phyloP scores from a whole-genome alignment of 2,888 invertebrate species.

The Folsomia candida region DNA sequence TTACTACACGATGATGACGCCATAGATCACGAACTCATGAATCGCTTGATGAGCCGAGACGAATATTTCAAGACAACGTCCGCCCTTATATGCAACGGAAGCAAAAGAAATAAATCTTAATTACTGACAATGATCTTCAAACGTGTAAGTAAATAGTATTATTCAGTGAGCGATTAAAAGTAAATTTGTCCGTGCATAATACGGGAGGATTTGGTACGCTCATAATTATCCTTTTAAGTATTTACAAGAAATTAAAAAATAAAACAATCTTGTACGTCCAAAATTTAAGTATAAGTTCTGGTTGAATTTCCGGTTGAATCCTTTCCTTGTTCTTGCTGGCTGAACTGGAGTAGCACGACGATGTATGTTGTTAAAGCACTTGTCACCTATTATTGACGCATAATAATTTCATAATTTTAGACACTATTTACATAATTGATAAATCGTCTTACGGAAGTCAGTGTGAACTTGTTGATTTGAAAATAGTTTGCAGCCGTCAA shows the following conservation, averaged over 20 bases:
- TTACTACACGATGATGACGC: background rate
- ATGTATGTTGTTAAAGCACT: constrained; percentile 37
- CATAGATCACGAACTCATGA: background rate
- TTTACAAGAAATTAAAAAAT: no score
- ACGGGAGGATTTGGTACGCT: no score
- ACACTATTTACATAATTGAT: background rate
- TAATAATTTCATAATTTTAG: background rate
- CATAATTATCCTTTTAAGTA: no score
- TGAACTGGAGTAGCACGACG: constrained; percentile 44
- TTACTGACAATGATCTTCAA: no score
- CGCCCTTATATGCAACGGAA: background rate
- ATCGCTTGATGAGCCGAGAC: background rate
- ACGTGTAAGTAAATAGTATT: no score
- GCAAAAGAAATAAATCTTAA: background rate
- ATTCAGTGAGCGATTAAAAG: no score
- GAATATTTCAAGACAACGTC: background rate
- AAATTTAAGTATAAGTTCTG: no score
- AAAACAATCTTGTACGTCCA: no score
- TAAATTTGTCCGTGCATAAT: no score
- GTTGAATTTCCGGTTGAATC: no score
- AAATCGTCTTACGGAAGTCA: constrained; percentile 31
- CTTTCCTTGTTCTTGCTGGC: constrained; percentile 30
- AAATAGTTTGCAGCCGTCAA: constrained; percentile 39
- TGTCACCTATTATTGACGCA: constrained; percentile 26
- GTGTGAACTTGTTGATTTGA: constrained; percentile 38